A percentile compares a stretch with the other conserved stretches of the same genome.
These are phyloP conservation scores for Phlogophora meticulosa DNA, from an alignment of 2,888 invertebrate species.

Conservation along the genomic window DNA sequence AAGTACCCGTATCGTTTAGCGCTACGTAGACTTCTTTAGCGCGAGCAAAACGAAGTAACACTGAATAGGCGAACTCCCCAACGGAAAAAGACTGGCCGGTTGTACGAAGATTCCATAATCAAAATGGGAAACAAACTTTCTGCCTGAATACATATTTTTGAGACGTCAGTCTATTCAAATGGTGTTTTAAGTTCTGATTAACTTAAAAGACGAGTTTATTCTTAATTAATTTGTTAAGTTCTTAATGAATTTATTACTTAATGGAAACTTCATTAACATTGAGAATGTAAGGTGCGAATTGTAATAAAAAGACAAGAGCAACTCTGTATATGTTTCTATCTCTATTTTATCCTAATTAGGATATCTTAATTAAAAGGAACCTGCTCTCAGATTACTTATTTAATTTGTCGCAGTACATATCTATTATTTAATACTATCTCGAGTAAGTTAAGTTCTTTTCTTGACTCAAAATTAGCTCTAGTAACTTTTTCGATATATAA, in stretches of 20 bases:
- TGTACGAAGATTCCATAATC: no score
- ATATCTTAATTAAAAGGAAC: constrained; percentile 29
- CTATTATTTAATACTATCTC: background rate
- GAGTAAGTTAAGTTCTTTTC: background rate
- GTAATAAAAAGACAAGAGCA: constrained; percentile 35
- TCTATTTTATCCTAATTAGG: constrained; percentile 33
- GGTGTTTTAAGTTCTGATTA: constrained; percentile 29
- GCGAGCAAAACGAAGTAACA: no score
- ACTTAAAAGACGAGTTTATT: constrained; percentile 49
- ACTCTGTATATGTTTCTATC: constrained; percentile 17
- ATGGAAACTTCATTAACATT: constrained; percentile 57
- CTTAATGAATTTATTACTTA: constrained; percentile 57
- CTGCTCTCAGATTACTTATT: constrained; percentile 31
- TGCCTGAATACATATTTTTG: constrained; percentile 3
- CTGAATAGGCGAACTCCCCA: no score
- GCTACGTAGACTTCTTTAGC: no score
- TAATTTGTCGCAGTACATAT: background rate
- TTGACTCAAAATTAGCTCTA: no score
- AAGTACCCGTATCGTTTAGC: no score
- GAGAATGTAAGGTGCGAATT: constrained; percentile 24
- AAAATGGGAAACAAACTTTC: constrained; percentile 4
- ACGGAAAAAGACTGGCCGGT: no score
- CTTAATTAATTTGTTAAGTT: constrained; percentile 63
- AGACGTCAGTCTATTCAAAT: constrained; percentile 21
- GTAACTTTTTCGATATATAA: background rate